Percentiles rank a stretch among this genome's conserved stretches.
These are phyloP conservation scores for Diloba caeruleocephala DNA, from an alignment of 2,888 invertebrate genomes.

Conservation along the genomic window DNA sequence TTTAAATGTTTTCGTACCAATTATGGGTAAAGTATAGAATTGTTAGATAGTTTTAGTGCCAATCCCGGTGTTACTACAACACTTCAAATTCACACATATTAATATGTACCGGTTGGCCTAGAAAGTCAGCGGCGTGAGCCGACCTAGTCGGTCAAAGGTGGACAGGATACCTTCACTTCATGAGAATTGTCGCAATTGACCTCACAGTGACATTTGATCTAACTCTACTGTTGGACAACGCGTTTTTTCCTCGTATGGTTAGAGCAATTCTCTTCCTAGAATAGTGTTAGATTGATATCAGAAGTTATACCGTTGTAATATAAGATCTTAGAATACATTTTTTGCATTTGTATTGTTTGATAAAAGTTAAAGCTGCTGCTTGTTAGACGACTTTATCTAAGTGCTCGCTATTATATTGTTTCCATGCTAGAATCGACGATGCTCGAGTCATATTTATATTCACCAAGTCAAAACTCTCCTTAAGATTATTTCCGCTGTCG, in stretches of 20 bases:
- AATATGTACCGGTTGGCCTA: slow-evolving; percentile 71
- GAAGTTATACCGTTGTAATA: not conserved
- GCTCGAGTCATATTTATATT: too few species aligned
- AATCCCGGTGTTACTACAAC: slow-evolving; percentile 8
- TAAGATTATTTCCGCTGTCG: too few species aligned
- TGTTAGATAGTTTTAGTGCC: too few species aligned
- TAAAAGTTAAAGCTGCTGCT: too few species aligned
- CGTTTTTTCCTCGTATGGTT: slow-evolving; percentile 20
- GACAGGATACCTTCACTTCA: slow-evolving; percentile 77
- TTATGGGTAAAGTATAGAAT: too few species aligned
- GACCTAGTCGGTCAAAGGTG: slow-evolving; percentile 79
- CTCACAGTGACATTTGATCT: slow-evolving; percentile 54
- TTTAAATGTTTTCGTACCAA: too few species aligned
- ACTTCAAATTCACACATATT: slow-evolving; percentile 30
- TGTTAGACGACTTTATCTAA: too few species aligned
- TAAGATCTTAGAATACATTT: not conserved
- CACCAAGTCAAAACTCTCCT: too few species aligned
- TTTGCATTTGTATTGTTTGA: not conserved
- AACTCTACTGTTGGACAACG: slow-evolving; percentile 30
- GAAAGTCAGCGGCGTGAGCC: slow-evolving; percentile 70
- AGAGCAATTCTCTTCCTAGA: slow-evolving; percentile 30
- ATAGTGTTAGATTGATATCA: not conserved
- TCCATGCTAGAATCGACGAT: too few species aligned
- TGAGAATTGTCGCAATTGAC: slow-evolving; percentile 65
- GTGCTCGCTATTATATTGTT: not conserved